phyloP scores from a whole-genome alignment of 2,888 invertebrate genomes.

The Eupithecia subfuscata region DNA sequence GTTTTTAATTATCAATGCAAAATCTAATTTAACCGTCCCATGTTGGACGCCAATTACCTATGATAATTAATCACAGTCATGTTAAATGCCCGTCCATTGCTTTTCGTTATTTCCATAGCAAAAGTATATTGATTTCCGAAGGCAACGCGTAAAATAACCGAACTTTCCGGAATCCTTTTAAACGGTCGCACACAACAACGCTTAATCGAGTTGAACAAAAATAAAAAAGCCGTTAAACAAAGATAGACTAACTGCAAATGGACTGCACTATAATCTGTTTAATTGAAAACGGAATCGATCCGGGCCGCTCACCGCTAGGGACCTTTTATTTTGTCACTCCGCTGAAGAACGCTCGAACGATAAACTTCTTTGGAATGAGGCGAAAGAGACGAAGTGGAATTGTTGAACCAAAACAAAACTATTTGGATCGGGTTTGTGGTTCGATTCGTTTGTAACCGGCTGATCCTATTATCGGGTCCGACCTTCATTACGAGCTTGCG shows the following conservation, averaged over 20 bases:
- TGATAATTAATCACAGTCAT: not conserved
- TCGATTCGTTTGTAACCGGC: conserved; percentile 17
- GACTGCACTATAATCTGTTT: conserved; percentile 25
- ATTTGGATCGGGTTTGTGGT: conserved; percentile 13
- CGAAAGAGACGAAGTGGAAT: conserved; percentile 29
- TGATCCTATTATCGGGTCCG: not conserved
- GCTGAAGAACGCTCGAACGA: conserved; percentile 25
- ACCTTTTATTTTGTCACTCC: conserved; percentile 23
- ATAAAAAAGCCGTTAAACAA: conserved; percentile 20
- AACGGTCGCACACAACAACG: conserved; percentile 11
- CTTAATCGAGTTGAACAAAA: conserved; percentile 19
- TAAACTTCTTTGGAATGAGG: conserved; percentile 26
- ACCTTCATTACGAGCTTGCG: not conserved
- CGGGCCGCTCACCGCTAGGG: conserved; percentile 3
- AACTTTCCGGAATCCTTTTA: conserved; percentile 5
- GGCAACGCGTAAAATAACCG: not conserved
- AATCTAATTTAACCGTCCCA: not conserved
- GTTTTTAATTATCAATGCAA: not conserved
- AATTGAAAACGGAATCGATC: conserved; percentile 30
- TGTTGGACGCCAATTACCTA: not conserved
- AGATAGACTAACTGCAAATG: conserved; percentile 31
- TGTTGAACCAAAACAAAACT: conserved; percentile 26
- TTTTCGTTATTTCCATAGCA: not conserved
- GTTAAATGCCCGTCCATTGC: not conserved
- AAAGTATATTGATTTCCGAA: not conserved